Conservation (phyloP, 30 jellyfish, hydroid and myxozoan genomes). For the Aurelia coerulea region DNA sequence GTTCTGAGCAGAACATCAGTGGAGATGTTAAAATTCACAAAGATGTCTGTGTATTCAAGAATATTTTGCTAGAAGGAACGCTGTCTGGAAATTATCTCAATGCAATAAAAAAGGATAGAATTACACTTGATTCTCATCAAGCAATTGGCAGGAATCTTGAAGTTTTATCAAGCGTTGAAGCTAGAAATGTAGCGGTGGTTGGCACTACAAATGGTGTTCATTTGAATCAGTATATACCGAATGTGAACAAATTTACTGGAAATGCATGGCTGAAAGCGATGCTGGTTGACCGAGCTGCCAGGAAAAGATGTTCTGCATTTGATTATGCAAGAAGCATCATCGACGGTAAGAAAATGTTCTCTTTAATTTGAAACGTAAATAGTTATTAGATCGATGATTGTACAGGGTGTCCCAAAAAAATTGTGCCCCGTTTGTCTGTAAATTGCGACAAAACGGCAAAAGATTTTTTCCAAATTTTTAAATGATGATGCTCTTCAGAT, state of each 20-base stretch:
- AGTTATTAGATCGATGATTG: background rate
- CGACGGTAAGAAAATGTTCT: background rate
- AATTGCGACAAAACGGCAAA: too few species aligned
- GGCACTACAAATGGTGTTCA: conserved; percentile 55
- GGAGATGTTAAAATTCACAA: conserved; percentile 21
- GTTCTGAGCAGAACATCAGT: conserved; percentile 52
- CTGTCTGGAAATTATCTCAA: conserved; percentile 49
- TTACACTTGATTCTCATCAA: conserved; percentile 47
- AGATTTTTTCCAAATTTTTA: too few species aligned
- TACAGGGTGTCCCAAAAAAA: too few species aligned
- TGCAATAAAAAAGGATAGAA: background rate
- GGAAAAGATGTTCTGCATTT: conserved; percentile 54
- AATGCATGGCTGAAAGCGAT: background rate
- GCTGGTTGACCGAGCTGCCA: background rate
- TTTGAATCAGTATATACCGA: background rate
- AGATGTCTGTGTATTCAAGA: background rate
- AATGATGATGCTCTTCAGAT: too few species aligned
- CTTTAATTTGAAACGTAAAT: background rate
- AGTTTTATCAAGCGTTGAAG: background rate
- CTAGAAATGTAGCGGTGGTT: conserved; percentile 16
- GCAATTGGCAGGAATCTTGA: conserved; percentile 18
- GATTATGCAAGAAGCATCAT: conserved; percentile 12
- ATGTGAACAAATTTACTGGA: background rate
- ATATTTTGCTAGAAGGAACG: conserved; percentile 16
- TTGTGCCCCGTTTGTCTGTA: too few species aligned